Evolutionary conservation across 2,113 vertebrate genomes (phyloP).

Genomic region (Climacteris rufus): DNA sequence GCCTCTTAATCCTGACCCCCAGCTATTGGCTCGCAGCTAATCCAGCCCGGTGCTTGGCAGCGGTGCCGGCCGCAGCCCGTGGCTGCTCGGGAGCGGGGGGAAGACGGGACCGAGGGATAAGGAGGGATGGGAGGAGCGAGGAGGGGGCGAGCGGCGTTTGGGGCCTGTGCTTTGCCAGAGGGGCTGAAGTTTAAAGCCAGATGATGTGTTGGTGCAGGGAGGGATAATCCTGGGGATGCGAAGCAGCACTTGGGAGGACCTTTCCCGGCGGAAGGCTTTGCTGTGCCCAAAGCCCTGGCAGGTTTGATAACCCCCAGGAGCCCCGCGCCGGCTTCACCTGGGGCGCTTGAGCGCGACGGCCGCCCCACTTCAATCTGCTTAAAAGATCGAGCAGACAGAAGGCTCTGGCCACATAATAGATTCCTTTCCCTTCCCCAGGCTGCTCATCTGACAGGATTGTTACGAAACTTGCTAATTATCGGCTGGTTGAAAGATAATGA

Average conservation of each 20-base stretch:
- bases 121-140: constrained; percentile 13
- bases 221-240: constrained; percentile 83
- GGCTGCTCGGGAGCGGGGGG: constrained; percentile 66
- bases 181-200: constrained; percentile 87
- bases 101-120: constrained; percentile 72
- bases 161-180: constrained; percentile 78
- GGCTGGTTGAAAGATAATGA: constrained; percentile 87
- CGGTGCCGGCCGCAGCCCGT: constrained; percentile 78
- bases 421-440: constrained; percentile 61
- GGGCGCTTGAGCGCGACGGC: constrained; percentile 72
- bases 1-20: constrained; percentile 98
- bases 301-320: constrained; percentile 86
- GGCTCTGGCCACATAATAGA: constrained; percentile 58
- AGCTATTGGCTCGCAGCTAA: constrained; percentile 97
- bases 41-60: constrained; percentile 91
- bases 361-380: constrained; percentile 74
- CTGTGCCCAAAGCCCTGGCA: constrained; percentile 83
- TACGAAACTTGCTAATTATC: constrained; percentile 89
- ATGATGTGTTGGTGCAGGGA: constrained; percentile 79
- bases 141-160: constrained; percentile 55
- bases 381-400: constrained; percentile 68
- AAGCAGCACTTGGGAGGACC: constrained; percentile 74
- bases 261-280: constrained; percentile 81
- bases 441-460: constrained; percentile 37
- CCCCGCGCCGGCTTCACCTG: constrained; percentile 77